phyloP scores from a whole-genome alignment of 2,888 invertebrate genomes.

The Dolichopus griseipennis region DNA sequence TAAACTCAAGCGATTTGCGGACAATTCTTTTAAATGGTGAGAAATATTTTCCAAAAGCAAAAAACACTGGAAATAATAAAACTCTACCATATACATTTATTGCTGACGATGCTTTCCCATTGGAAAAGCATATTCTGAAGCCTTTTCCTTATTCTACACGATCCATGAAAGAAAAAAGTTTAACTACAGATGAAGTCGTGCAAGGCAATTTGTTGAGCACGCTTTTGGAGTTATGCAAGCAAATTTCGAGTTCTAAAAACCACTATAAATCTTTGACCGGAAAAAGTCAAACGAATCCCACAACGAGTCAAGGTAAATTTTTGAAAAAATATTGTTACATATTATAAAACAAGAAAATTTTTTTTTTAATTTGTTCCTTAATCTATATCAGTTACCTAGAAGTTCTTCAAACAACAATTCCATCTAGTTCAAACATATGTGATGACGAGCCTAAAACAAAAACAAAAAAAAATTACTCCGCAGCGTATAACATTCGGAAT shows the following conservation, averaged over 20 bases:
- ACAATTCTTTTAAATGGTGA: neutral
- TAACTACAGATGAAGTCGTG: constrained; percentile 21
- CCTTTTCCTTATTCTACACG: constrained; percentile 13
- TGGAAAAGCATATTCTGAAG: constrained; percentile 14
- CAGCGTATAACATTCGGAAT: too few species aligned
- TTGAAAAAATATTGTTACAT: too few species aligned
- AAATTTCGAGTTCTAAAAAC: constrained; percentile 28
- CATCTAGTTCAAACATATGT: too few species aligned
- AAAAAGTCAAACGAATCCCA: constrained; percentile 19
- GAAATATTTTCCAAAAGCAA: neutral
- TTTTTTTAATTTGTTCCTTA: too few species aligned
- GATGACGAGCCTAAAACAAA: too few species aligned
- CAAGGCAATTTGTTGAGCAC: constrained; percentile 21
- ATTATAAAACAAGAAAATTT: too few species aligned
- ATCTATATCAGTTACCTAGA: too few species aligned
- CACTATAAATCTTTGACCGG: constrained; percentile 22
- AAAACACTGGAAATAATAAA: constrained; percentile 3
- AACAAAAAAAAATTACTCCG: too few species aligned
- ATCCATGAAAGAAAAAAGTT: constrained; percentile 15
- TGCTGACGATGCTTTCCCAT: constrained; percentile 17
- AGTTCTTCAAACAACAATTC: too few species aligned
- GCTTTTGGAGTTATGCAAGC: constrained; percentile 24
- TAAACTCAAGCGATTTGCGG: constrained; percentile 3
- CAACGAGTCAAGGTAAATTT: neutral
- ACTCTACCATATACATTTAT: constrained; percentile 14